phyloP scores from a whole-genome alignment of 2,113 vertebrate species.

The Nycticryphes semicollaris region DNA sequence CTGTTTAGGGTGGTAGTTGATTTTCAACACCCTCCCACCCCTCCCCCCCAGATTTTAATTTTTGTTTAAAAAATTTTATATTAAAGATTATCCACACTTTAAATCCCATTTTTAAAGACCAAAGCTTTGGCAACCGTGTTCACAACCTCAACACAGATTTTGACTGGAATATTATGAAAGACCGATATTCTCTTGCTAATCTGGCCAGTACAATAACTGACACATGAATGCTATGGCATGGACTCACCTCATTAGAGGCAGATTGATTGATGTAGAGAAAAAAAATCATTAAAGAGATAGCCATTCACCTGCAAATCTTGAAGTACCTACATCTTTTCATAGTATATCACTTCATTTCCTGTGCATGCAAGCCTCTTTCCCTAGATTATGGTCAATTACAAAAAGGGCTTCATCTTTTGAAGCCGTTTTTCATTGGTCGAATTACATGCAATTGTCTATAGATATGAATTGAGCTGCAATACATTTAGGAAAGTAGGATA shows the following conservation, averaged over 20 bases:
- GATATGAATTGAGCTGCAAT: background rate
- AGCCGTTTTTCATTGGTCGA: background rate
- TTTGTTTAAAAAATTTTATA: background rate
- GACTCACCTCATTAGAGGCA: background rate
- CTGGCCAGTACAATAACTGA: background rate
- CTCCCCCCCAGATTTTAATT: background rate
- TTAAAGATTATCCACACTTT: background rate
- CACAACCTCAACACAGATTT: background rate
- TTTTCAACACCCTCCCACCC: background rate
- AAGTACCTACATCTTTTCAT: background rate
- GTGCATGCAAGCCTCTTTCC: background rate
- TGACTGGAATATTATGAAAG: background rate
- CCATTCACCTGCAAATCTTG: background rate
- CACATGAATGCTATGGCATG: background rate
- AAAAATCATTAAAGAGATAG: background rate
- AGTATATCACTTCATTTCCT: background rate
- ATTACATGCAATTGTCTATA: background rate
- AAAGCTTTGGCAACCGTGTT: rapidly evolving
- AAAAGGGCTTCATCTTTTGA: background rate
- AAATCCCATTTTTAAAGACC: background rate
- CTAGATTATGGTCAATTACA: background rate
- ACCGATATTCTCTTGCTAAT: background rate
- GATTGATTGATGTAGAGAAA: background rate
- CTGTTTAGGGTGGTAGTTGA: background rate
- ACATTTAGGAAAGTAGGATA: background rate